Evolutionary conservation across 2,888 invertebrate genomes (phyloP).

Genomic region (Metacarcinus magister): DNA sequence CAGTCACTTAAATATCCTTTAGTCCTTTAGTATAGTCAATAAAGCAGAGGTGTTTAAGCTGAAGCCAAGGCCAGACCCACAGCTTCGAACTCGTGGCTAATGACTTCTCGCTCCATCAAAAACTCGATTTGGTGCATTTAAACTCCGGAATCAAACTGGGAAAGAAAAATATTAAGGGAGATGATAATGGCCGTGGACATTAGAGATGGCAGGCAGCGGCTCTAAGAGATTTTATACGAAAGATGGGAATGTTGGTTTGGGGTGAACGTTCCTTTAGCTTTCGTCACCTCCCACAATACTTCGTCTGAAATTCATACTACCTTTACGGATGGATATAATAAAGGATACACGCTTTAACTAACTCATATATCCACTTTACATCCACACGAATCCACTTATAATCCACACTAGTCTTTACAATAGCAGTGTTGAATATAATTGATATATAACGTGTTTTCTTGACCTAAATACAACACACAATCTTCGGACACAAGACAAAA

Average conservation of each 20-base stretch:
- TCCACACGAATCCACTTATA: background rate
- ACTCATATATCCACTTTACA: background rate
- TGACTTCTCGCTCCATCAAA: constrained; percentile 82
- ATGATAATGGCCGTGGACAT: constrained; percentile 82
- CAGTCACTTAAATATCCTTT: background rate
- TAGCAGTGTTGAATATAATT: background rate
- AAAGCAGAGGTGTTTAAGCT: background rate
- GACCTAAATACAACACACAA: background rate
- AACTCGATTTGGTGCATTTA: constrained; percentile 82
- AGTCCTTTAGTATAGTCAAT: background rate
- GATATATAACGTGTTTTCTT: background rate
- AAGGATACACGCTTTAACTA: background rate
- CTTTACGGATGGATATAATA: background rate
- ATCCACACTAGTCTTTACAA: background rate
- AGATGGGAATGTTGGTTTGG: constrained; percentile 69
- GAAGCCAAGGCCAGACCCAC: constrained; percentile 69
- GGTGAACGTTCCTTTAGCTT: constrained; percentile 47
- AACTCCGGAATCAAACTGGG: constrained; percentile 82
- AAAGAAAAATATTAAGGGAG: constrained; percentile 82
- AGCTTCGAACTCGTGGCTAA: constrained; percentile 78
- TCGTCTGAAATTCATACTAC: background rate
- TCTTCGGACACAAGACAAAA: background rate
- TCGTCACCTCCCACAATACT: constrained; percentile 51
- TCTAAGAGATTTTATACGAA: constrained; percentile 79
- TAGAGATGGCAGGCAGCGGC: constrained; percentile 81